phyloP scores from a whole-genome alignment of 2,113 vertebrate genomes.

The Beaufortia kweichowensis region DNA sequence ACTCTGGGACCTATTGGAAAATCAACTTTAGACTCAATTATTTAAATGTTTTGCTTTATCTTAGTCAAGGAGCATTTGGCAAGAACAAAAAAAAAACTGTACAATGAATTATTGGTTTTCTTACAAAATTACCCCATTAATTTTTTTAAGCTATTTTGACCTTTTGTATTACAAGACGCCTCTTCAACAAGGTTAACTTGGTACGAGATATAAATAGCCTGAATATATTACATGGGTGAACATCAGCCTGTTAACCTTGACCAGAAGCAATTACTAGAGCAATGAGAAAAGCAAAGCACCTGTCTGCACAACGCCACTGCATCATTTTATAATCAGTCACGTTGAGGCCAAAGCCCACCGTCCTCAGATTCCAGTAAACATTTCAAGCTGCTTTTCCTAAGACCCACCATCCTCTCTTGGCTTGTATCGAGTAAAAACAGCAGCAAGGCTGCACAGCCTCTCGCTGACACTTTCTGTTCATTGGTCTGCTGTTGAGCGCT shows the following conservation, averaged over 20 bases:
- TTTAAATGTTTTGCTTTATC: too few relatives aligned
- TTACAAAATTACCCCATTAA: too few relatives aligned
- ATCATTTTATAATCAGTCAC: not conserved
- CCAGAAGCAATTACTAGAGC: slow-evolving; percentile 3
- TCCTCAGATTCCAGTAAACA: not conserved
- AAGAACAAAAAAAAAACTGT: too few relatives aligned
- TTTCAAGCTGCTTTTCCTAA: not conserved
- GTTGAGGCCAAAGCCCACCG: not conserved
- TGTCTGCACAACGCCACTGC: not conserved
- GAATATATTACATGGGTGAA: not conserved
- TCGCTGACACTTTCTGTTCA: slow-evolving; percentile 28
- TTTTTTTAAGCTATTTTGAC: not conserved
- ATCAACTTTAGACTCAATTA: too few relatives aligned
- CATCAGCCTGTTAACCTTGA: not conserved
- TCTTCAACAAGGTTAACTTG: not conserved
- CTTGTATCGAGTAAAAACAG: slow-evolving; percentile 20
- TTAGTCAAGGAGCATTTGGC: too few relatives aligned
- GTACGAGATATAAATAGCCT: not conserved
- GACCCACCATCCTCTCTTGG: slow-evolving; percentile 1
- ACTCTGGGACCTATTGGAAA: too few relatives aligned
- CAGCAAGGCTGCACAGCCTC: slow-evolving; percentile 12
- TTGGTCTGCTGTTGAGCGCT: slow-evolving; percentile 21
- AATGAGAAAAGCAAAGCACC: slow-evolving; percentile 9
- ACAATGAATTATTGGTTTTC: too few relatives aligned
- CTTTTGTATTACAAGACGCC: not conserved